These are phyloP conservation scores for Alectoris magna DNA, from an alignment of 2,797 vertebrate genomes.

Conservation along the genomic window DNA sequence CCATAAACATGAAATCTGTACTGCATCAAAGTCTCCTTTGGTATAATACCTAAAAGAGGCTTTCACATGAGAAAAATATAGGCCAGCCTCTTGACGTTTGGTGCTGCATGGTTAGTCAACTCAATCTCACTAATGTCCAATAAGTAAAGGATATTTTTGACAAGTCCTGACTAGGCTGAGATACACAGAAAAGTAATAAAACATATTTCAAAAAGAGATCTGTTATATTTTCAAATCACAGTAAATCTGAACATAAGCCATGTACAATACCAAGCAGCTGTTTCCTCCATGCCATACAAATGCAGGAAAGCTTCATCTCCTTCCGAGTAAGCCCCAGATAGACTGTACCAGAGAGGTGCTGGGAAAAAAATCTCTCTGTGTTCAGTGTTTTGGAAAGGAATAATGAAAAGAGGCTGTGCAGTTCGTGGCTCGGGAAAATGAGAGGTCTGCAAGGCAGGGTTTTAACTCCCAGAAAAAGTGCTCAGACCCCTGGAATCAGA, in stretches of 20 bases:
- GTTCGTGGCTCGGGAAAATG: not conserved
- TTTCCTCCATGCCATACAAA: not conserved
- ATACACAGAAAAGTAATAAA: constrained; percentile 58
- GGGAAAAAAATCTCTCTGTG: not conserved
- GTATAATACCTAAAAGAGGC: constrained; percentile 29
- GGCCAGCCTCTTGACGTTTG: constrained; percentile 16
- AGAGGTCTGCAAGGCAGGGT: not conserved
- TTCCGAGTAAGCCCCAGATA: not conserved
- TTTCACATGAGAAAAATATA: constrained; percentile 21
- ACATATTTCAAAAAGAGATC: constrained; percentile 43
- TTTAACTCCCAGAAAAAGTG: not conserved
- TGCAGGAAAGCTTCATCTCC: not conserved
- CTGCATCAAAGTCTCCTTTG: constrained; percentile 39
- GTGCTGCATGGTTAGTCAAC: constrained; percentile 28
- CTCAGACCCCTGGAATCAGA: not conserved
- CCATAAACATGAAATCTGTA: constrained; percentile 19
- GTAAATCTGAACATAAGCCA: constrained; percentile 51
- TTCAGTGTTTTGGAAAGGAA: not conserved
- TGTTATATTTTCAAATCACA: constrained; percentile 55
- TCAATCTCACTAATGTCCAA: constrained; percentile 52
- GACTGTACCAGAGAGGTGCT: not conserved
- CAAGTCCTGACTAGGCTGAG: constrained; percentile 44
- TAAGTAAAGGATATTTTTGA: constrained; percentile 60
- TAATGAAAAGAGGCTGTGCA: not conserved
- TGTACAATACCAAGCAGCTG: not conserved